Percentiles rank a stretch among this genome's conserved stretches.
Conservation (phyloP, 2,113 vertebrate genomes). For the Esox niger region DNA sequence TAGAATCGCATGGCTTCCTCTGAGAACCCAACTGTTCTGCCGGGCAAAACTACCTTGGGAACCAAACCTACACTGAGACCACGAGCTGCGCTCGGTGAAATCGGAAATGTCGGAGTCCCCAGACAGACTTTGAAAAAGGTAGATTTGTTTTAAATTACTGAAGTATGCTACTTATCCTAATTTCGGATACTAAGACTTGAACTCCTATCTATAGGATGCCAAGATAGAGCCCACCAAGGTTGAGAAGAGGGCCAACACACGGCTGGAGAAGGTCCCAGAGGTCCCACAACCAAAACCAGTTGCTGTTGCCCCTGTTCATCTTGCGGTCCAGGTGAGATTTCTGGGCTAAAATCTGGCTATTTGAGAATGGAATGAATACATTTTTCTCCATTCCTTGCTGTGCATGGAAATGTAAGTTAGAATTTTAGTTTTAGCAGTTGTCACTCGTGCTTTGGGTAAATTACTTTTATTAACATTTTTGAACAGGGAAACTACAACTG, state of each 20-base stretch:
- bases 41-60: conserved; percentile 49
- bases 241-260: conserved; percentile 38
- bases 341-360: too few species aligned
- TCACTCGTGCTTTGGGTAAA: too few species aligned
- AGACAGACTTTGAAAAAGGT: conserved; percentile 63
- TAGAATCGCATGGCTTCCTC: conserved; percentile 71
- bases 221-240: conserved; percentile 54
- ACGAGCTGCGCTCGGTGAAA: conserved; percentile 73
- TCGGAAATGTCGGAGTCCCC: conserved; percentile 58
- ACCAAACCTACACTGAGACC: conserved; percentile 54
- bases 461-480: too few species aligned
- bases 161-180: neutral
- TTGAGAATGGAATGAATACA: too few species aligned
- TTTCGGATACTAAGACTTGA: too few species aligned
- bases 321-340: conserved; percentile 44
- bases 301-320: conserved; percentile 13
- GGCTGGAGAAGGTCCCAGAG: conserved; percentile 32
- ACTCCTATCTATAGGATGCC: conserved; percentile 34
- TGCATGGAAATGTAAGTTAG: too few species aligned
- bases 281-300: conserved; percentile 26
- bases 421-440: too few species aligned
- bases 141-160: neutral
- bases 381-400: too few species aligned
- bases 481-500: too few species aligned
- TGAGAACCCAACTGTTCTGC: conserved; percentile 66